Conservation (phyloP, 2,888 invertebrate genomes). For the Apocheima hispidaria region DNA sequence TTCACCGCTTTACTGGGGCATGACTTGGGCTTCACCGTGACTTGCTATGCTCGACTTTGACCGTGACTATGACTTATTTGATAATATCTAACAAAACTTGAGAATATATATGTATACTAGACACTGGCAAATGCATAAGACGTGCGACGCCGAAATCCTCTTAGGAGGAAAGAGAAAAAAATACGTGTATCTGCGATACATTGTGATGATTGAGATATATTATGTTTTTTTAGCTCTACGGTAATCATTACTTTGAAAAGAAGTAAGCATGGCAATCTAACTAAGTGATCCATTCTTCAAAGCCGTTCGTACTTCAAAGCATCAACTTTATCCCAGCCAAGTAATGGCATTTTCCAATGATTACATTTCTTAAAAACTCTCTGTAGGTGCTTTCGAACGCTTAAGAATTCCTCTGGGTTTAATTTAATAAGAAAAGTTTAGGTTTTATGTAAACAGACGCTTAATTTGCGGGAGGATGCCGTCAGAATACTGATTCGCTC, state of each 20-base stretch:
- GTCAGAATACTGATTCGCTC: conserved; percentile 24
- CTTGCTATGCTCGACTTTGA: no score
- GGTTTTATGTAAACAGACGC: conserved; percentile 31
- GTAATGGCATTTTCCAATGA: conserved; percentile 20
- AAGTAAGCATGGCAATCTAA: not conserved
- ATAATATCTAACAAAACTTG: no score
- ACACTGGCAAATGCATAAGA: no score
- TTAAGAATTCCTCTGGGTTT: conserved; percentile 24
- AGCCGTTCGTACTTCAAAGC: conserved; percentile 18
- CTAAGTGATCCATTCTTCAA: conserved; percentile 6
- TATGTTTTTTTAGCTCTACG: not conserved
- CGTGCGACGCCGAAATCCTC: no score
- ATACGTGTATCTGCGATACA: not conserved
- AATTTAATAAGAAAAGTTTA: conserved; percentile 36
- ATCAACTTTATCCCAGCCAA: conserved; percentile 1
- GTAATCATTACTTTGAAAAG: not conserved
- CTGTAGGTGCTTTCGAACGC: conserved; percentile 12
- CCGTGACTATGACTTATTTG: no score
- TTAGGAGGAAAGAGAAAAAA: not conserved
- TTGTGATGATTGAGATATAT: no score
- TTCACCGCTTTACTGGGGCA: no score
- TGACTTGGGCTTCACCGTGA: no score
- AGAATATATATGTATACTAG: no score
- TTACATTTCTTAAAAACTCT: conserved; percentile 17
- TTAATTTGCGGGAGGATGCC: conserved; percentile 23